phyloP scores from a whole-genome alignment of 2,888 invertebrate species.

The Ptilodon capucinus region DNA sequence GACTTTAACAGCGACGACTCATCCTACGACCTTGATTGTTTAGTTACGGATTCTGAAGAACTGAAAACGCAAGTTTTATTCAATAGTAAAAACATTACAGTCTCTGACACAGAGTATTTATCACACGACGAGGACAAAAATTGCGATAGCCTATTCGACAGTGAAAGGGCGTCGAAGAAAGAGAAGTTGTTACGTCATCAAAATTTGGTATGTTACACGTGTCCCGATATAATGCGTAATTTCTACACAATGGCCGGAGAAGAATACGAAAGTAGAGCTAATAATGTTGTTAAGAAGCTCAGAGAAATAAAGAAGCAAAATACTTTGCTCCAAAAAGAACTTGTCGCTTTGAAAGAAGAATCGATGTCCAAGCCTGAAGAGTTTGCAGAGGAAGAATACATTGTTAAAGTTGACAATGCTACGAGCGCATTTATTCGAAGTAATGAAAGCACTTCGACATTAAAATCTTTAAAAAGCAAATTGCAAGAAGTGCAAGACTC shows the following conservation, averaged over 20 bases:
- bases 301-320: conserved; percentile 72
- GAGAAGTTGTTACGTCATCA: conserved; percentile 18
- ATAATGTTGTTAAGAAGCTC: conserved; percentile 60
- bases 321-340: conserved; percentile 52
- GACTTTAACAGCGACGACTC: conserved; percentile 49
- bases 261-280: conserved; percentile 54
- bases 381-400: conserved; percentile 24
- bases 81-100: conserved; percentile 31
- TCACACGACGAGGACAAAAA: conserved; percentile 33
- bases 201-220: conserved; percentile 35
- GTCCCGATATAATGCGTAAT: conserved; percentile 32
- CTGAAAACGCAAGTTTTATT: conserved; percentile 43
- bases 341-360: conserved; percentile 50
- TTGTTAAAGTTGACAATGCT: conserved; percentile 44
- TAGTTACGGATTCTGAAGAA: conserved; percentile 49
- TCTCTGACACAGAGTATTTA: conserved; percentile 41
- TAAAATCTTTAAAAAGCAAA: conserved; percentile 52
- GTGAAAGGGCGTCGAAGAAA: conserved; percentile 12
- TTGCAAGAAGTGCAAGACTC: conserved; percentile 57
- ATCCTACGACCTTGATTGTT: conserved; percentile 54
- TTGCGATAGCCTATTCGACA: conserved; percentile 27
- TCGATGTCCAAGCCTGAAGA: conserved; percentile 31
- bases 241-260: conserved; percentile 21
- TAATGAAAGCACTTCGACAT: conserved; percentile 43
- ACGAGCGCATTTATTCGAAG: conserved; percentile 40